phyloP scores from a whole-genome alignment of 2,888 invertebrate species.

The Lasioglossum oenotherae region DNA sequence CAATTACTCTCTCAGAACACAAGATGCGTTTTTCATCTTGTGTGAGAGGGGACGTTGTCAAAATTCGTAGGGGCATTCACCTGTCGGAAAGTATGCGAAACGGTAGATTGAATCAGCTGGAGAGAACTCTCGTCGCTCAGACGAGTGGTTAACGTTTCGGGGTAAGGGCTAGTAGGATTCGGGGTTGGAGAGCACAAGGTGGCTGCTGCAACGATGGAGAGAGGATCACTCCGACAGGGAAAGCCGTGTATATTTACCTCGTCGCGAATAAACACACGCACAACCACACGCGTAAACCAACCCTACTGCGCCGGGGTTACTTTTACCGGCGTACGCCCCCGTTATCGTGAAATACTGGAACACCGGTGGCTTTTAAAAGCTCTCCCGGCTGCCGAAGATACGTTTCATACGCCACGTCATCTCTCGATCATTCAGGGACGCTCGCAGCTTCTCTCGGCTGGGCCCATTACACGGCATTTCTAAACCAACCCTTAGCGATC shows the following conservation, averaged over 20 bases:
- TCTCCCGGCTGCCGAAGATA: background rate
- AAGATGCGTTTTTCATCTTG: background rate
- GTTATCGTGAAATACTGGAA: background rate
- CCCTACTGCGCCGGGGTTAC: background rate
- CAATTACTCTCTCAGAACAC: background rate
- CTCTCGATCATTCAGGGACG: background rate
- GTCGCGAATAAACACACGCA: slow-evolving; percentile 51
- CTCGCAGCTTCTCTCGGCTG: background rate
- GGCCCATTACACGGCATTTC: background rate
- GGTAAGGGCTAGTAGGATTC: slow-evolving; percentile 48
- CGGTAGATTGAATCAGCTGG: background rate
- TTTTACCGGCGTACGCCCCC: background rate
- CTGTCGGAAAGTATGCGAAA: background rate
- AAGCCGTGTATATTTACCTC: slow-evolving; percentile 49
- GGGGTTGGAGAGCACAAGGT: slow-evolving; percentile 44
- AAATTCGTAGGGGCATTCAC: background rate
- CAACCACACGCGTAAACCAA: background rate
- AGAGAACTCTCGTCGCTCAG: background rate
- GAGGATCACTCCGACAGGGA: slow-evolving; percentile 39
- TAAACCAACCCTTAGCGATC: background rate
- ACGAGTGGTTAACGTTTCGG: slow-evolving; percentile 23
- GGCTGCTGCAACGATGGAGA: slow-evolving; percentile 35
- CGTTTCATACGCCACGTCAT: slow-evolving; percentile 4
- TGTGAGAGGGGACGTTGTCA: accelerated
- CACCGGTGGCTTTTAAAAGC: slow-evolving; percentile 15